Conservation (phyloP, 2,888 invertebrate species). For the Boloria selene region DNA sequence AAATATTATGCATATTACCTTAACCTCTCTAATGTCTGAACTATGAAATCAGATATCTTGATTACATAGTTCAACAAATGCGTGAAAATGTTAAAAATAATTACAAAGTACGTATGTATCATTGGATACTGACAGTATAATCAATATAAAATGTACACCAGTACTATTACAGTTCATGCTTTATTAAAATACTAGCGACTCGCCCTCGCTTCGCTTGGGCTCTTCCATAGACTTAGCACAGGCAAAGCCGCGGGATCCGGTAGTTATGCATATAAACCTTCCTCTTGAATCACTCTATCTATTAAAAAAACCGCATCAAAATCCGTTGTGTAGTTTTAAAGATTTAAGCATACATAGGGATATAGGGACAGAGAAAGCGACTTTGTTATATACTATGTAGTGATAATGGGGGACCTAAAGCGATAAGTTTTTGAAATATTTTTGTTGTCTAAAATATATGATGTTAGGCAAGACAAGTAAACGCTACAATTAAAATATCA, state of each 20-base stretch:
- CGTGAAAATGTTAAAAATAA: conserved; percentile 24
- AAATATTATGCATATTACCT: too few relatives aligned
- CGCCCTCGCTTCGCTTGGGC: too few relatives aligned
- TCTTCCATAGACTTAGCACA: too few relatives aligned
- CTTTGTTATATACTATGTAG: too few relatives aligned
- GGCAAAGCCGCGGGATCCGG: too few relatives aligned
- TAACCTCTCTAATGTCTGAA: background rate
- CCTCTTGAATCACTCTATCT: too few relatives aligned
- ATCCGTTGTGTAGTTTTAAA: too few relatives aligned
- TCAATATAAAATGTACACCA: conserved; percentile 10
- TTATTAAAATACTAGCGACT: conserved; percentile 13
- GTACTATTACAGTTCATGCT: conserved; percentile 9
- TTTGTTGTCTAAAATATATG: background rate
- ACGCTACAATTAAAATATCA: conserved; percentile 11
- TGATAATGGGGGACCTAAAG: conserved; percentile 10
- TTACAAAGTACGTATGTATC: conserved; percentile 14
- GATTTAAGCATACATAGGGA: too few relatives aligned
- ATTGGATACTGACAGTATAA: conserved; percentile 12
- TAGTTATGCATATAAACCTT: too few relatives aligned
- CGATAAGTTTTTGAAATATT: conserved; percentile 2
- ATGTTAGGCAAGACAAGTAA: conserved; percentile 1
- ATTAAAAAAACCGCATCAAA: too few relatives aligned
- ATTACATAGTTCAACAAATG: conserved; percentile 4
- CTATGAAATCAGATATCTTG: conserved; percentile 7
- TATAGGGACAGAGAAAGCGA: too few relatives aligned